phyloP scores from a whole-genome alignment of 2,888 invertebrate genomes.

The Trissolcus brochymenae region DNA sequence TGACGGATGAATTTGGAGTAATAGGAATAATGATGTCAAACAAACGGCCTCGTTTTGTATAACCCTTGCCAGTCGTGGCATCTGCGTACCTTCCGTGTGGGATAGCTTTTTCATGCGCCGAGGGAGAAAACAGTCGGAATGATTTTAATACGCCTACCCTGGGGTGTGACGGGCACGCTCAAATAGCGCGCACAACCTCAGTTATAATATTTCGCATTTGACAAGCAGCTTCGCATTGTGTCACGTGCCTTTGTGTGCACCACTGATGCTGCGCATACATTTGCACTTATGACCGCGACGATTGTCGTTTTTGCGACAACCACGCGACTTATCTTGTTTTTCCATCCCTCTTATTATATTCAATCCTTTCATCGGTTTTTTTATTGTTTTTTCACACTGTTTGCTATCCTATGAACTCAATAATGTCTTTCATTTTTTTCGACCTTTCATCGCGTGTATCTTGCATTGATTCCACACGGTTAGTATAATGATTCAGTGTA shows the following conservation, averaged over 20 bases:
- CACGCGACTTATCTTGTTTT: constrained; percentile 26
- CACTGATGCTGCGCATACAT: constrained; percentile 44
- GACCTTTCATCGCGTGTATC: no score
- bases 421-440: not conserved
- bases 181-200: constrained; percentile 60
- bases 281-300: constrained; percentile 30
- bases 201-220: constrained; percentile 63
- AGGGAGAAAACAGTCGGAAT: constrained; percentile 63
- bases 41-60: constrained; percentile 63
- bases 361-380: no score
- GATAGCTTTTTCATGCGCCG: constrained; percentile 52
- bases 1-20: constrained; percentile 50
- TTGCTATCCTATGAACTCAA: no score
- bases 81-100: constrained; percentile 62
- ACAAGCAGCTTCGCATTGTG: constrained; percentile 62
- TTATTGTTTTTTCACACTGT: no score
- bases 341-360: not conserved
- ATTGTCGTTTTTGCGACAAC: constrained; percentile 31
- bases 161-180: constrained; percentile 61
- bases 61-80: constrained; percentile 64
- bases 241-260: constrained; percentile 60
- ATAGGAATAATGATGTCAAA: constrained; percentile 73
- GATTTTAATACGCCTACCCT: constrained; percentile 70
- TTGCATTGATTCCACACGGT: not conserved
- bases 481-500: no score